phyloP scores from a whole-genome alignment of 2,797 vertebrate genomes.

The Enteromius unitaeniatus region DNA sequence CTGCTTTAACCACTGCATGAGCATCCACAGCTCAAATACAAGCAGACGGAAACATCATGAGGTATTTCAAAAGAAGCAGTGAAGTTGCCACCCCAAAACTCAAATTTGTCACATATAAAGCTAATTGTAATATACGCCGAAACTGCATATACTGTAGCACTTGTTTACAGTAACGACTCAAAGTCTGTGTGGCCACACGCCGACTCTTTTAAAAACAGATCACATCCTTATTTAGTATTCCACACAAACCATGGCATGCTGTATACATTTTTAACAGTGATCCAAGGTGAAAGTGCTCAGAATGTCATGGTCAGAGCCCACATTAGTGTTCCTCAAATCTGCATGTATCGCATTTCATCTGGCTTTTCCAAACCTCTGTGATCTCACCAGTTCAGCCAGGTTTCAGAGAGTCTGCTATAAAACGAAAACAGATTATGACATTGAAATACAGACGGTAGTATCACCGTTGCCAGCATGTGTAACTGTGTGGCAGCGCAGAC shows the following conservation, averaged over 20 bases:
- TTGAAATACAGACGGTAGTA: constrained; percentile 30
- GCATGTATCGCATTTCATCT: constrained; percentile 5
- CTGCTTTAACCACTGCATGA: constrained; percentile 39
- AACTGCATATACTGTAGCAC: neutral
- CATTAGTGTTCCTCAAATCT: constrained; percentile 17
- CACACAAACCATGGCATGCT: constrained; percentile 60
- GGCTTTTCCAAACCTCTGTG: constrained; percentile 5
- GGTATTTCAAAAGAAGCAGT: neutral
- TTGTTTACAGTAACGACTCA: neutral
- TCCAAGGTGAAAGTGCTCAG: constrained; percentile 42
- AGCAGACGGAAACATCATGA: constrained; percentile 16
- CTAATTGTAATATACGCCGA: neutral
- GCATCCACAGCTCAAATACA: constrained; percentile 31
- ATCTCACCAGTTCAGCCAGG: constrained; percentile 15
- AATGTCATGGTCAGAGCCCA: constrained; percentile 29
- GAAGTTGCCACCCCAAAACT: neutral
- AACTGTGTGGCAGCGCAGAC: constrained; percentile 37
- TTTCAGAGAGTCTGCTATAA: constrained; percentile 3
- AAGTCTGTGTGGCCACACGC: neutral
- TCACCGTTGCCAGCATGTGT: constrained; percentile 39
- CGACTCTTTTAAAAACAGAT: constrained; percentile 66
- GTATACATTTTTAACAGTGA: constrained; percentile 55
- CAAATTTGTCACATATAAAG: neutral
- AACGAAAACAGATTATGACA: constrained; percentile 19
- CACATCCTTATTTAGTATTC: constrained; percentile 49